Evolutionary conservation across 2,888 invertebrate species (phyloP), one percentile per base, ranked within the genome.

Genomic region (Nomada ferruginata): DNA sequence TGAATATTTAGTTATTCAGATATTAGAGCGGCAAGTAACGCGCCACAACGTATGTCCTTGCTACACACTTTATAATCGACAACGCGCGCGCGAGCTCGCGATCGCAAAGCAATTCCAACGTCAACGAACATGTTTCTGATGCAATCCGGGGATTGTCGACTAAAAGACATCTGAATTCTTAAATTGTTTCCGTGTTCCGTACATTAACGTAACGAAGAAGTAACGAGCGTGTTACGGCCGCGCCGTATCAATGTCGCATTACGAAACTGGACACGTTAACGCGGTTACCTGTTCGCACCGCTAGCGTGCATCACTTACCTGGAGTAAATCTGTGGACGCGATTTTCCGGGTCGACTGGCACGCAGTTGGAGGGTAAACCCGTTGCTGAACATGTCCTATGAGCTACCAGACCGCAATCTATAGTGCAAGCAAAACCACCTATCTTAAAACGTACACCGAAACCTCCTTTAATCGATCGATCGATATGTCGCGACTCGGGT

Each of bases 301-400:
- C 57, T 20, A 9, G 23, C 23, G 20, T 20, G 23, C 23, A 57
- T 10, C 36, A 78, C 86, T 89, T 88, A 93, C 94, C 93, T 87
- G 93, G 92, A 82, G 90, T 90, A 87, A 92, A 92, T 90, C 92
- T 91, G 84, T 89, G 91, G 87, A 87, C 88, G 64, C 90, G 92
- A 76, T 87, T 89, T 79, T 91, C 90, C 85, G 89, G 90, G 71
- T 92, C 91, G 61, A 91, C 92, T 81, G 94, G 93, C 82, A 94
- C 92, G 92, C 96, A 96, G 77, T 95, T 93, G 71, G 90, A 87
- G 64, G 95, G 95, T 85, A 96, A 93, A 81, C 96, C 96, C 77
- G 95, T 95, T 59, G 96, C 95, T 64, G 96, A 95, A 93, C 97
- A 97, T 83, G 96, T 96, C 83, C 96, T 94, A 93, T 97, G 97